Evolutionary conservation across 2,888 invertebrate genomes (phyloP).

Genomic region (Xylota segnis): DNA sequence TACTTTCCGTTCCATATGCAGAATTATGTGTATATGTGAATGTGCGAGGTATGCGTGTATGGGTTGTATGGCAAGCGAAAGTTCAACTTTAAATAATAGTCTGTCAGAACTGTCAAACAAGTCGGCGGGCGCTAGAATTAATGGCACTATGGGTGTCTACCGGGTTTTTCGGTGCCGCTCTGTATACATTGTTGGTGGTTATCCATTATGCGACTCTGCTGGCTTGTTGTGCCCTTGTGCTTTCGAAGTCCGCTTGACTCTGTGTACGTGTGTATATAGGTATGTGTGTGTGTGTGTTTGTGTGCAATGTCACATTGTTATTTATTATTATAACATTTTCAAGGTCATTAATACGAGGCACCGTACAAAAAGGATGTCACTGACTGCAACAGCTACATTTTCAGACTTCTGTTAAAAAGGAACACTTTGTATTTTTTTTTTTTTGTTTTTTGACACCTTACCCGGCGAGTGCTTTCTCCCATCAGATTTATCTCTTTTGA

Average conservation of each 20-base stretch:
- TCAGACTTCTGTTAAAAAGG: conserved; percentile 44
- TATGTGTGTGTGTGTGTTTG: conserved; percentile 45
- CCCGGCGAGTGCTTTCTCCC: conserved; percentile 42
- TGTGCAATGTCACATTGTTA: conserved; percentile 74
- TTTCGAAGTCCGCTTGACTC: conserved; percentile 35
- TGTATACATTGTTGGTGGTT: conserved; percentile 68
- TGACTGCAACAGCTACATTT: conserved; percentile 45
- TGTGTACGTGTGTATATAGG: background rate
- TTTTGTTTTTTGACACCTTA: conserved; percentile 34
- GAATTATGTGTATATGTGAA: conserved; percentile 38
- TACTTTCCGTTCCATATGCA: conserved; percentile 73
- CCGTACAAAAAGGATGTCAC: conserved; percentile 70
- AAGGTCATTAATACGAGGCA: conserved; percentile 71
- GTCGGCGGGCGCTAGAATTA: conserved; percentile 84
- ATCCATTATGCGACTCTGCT: conserved; percentile 65
- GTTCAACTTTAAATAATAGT: conserved; percentile 85
- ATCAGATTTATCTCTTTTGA: conserved; percentile 74
- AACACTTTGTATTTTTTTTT: conserved; percentile 18
- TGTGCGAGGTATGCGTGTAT: conserved; percentile 21
- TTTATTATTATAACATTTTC: conserved; percentile 77
- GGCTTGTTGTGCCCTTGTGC: conserved; percentile 63
- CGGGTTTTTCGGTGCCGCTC: conserved; percentile 77
- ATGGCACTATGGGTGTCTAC: conserved; percentile 80
- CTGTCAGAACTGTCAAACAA: conserved; percentile 85
- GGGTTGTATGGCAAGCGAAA: conserved; percentile 73